A percentile compares a stretch with the other conserved stretches of the same genome.
Evolutionary conservation across 2,888 invertebrate species (phyloP).

Genomic region (Parasteatoda lunata): DNA sequence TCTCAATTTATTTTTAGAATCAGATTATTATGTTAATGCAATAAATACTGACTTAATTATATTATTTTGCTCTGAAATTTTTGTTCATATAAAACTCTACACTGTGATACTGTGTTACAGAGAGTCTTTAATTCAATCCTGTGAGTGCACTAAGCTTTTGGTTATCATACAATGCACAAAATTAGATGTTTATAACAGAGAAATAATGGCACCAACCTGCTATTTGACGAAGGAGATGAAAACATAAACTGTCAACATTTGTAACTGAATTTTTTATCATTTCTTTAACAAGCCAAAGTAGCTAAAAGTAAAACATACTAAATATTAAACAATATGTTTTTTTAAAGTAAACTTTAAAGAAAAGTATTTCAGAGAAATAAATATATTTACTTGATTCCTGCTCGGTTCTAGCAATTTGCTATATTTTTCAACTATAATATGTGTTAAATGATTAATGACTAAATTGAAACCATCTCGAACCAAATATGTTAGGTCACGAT

Average conservation of each 20-base stretch:
- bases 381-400: constrained; percentile 76
- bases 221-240: constrained; percentile 93
- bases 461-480: constrained; percentile 90
- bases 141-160: too few relatives aligned
- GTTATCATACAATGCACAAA: not conserved
- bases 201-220: constrained; percentile 78
- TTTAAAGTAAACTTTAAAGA: not conserved
- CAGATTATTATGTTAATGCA: too few relatives aligned
- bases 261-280: constrained; percentile 91
- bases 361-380: not conserved
- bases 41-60: too few relatives aligned
- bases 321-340: constrained; percentile 11
- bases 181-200: not conserved
- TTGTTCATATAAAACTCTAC: too few relatives aligned
- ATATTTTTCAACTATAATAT: constrained; percentile 91
- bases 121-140: too few relatives aligned
- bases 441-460: constrained; percentile 86
- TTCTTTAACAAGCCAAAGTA: constrained; percentile 92
- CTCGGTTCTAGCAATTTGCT: constrained; percentile 88
- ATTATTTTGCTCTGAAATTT: too few relatives aligned
- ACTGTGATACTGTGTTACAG: too few relatives aligned
- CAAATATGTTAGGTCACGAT: constrained; percentile 91
- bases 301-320: constrained; percentile 76
- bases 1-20: too few relatives aligned
- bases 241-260: constrained; percentile 90